Conservation (phyloP, 2,797 vertebrate genomes). For the Dallia pectoralis region DNA sequence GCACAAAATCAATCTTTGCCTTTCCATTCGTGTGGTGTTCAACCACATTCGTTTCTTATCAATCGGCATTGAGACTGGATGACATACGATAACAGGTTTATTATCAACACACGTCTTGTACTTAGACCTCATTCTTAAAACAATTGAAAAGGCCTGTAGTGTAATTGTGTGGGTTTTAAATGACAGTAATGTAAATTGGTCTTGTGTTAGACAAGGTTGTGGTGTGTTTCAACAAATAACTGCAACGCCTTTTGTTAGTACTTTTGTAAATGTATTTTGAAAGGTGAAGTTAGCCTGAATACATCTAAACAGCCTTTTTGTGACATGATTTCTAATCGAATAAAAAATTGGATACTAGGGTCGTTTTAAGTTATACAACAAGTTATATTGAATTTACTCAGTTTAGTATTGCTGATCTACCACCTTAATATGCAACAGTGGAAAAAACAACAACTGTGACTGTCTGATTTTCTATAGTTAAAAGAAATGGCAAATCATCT, state of each 20-base stretch:
- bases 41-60: slow-evolving; percentile 43
- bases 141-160: too few relatives aligned
- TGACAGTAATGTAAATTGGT: background rate
- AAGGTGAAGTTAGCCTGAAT: background rate
- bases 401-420: background rate
- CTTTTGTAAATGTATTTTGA: background rate
- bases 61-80: slow-evolving; percentile 51
- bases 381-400: background rate
- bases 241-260: background rate
- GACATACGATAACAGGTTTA: slow-evolving; percentile 46
- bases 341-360: background rate
- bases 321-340: background rate
- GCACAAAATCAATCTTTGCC: slow-evolving; percentile 64
- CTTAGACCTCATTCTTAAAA: too few relatives aligned
- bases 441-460: background rate
- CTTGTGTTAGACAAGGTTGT: background rate
- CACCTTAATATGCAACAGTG: background rate
- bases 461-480: background rate
- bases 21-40: slow-evolving; percentile 52
- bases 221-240: background rate
- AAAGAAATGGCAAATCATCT: slow-evolving; percentile 6
- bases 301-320: background rate
- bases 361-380: background rate
- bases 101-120: slow-evolving; percentile 22
- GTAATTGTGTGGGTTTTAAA: slow-evolving; percentile 12